Conservation (phyloP, 2,797 vertebrate genomes). For the Benthosema pterotum region DNA sequence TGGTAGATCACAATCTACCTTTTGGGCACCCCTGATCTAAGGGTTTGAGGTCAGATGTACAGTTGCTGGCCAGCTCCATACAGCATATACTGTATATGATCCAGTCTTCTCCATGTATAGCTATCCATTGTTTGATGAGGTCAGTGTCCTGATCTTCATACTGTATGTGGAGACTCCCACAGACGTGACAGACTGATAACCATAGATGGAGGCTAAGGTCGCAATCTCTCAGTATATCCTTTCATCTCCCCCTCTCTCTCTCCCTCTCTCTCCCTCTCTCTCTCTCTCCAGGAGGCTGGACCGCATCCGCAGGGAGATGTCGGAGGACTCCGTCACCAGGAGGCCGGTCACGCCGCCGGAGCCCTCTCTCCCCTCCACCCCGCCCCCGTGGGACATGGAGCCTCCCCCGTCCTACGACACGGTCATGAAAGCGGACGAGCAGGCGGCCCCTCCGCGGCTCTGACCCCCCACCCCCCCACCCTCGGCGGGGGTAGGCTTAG, state of each 20-base stretch:
- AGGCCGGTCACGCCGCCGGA: conserved; percentile 49
- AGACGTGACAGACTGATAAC: too few relatives aligned
- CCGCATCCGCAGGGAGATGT: conserved; percentile 78
- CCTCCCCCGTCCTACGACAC: conserved; percentile 80
- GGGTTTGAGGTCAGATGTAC: too few relatives aligned
- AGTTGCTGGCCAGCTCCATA: too few relatives aligned
- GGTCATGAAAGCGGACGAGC: conserved; percentile 82
- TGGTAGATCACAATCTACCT: too few relatives aligned
- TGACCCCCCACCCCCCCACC: conserved; percentile 25
- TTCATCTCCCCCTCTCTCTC: not conserved
- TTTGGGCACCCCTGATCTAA: too few relatives aligned
- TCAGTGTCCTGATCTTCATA: too few relatives aligned
- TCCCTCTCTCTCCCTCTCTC: conserved; percentile 4
- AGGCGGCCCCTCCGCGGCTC: conserved; percentile 45
- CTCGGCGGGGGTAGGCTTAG: not conserved
- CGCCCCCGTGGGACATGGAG: conserved; percentile 80
- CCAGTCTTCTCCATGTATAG: too few relatives aligned
- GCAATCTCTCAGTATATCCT: too few relatives aligned
- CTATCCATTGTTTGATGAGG: too few relatives aligned
- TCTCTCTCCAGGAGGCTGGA: conserved; percentile 77
- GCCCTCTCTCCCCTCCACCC: conserved; percentile 58
- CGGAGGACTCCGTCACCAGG: conserved; percentile 61
- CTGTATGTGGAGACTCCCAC: too few relatives aligned
- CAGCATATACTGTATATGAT: too few relatives aligned
- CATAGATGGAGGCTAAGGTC: too few relatives aligned